Percentiles rank a stretch among this genome's conserved stretches.
phyloP scores from a whole-genome alignment of 1,140 invertebrate species.

The Homarus americanus region DNA sequence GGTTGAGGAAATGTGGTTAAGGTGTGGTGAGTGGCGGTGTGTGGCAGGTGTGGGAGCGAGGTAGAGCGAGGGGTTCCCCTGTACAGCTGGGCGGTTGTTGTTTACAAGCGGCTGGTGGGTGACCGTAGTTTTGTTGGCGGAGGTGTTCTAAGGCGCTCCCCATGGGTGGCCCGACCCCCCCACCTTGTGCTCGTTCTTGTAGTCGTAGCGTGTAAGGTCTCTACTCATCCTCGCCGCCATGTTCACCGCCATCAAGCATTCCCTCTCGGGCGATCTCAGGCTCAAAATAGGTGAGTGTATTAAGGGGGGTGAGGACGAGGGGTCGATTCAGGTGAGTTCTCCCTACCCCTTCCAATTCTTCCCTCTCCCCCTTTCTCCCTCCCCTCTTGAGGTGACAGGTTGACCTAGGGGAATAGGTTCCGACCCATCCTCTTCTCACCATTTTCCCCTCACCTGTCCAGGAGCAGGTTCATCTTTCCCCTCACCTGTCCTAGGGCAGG shows the following conservation, averaged over 20 bases:
- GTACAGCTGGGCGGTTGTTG: slow-evolving; percentile 42
- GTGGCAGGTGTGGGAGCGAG: slow-evolving; percentile 8
- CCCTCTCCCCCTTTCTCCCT: no score
- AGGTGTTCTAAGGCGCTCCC: not conserved
- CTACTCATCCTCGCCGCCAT: not conserved
- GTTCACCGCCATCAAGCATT: slow-evolving; percentile 43
- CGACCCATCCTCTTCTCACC: no score
- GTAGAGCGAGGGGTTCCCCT: slow-evolving; percentile 1
- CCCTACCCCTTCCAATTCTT: no score
- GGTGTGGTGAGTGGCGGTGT: not conserved
- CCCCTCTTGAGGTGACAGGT: slow-evolving; percentile 21
- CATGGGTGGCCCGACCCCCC: slow-evolving; percentile 25
- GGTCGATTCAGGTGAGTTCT: slow-evolving; percentile 17
- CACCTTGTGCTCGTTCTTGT: no score
- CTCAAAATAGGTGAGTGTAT: slow-evolving; percentile 32
- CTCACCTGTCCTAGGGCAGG: no score
- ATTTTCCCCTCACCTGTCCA: no score
- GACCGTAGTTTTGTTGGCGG: slow-evolving; percentile 17
- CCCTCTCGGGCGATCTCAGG: slow-evolving; percentile 45
- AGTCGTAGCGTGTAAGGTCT: not conserved
- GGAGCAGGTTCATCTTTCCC: no score
- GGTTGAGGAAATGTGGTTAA: no score
- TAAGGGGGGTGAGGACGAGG: not conserved
- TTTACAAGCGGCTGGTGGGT: slow-evolving; percentile 38
- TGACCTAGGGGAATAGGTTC: not conserved